Evolutionary conservation across 2,888 invertebrate genomes (phyloP), one percentile per base, ranked within the genome.

Genomic region (Phyllotreta cruciferae): DNA sequence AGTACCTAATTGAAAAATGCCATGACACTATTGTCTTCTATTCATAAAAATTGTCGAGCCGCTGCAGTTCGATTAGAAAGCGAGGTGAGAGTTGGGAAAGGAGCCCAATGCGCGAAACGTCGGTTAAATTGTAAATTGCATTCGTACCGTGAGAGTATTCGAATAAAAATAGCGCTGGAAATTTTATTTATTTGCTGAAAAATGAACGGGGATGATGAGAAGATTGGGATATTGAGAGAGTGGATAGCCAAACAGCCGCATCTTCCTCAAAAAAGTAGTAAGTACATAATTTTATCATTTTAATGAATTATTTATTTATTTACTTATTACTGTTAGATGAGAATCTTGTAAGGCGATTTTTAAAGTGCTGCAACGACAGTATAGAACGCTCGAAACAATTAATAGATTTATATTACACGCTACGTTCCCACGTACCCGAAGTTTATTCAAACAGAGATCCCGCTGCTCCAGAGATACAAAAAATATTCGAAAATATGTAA

Each of bases 221-320:
- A 86, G 66, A 73, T 87, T 6, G 77, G 79, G 13, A 76, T 77
- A 7, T 81, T 88, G 47, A 84, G 82, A 75, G 82, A 84, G 64
- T 89, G 89, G 89, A 80, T 90, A 6, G 76, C 77, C 67, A 86
- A 85, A 68, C 89, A 90, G 72, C 85, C 86, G 0, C 88, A 90
- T 79, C 81, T 90, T 50, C 90, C 90, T 0, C 85, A 87, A 73
- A 85, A 86, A 71, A 86, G 89, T 65, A 86, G 90, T 90, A 82
- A 83, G 85, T 66, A 44, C 37, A 11, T 35, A 49, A 14, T 50
- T 57, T 36, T 14, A 45, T 13, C 11, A 1, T 49, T 7, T 8
- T 11, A 37, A 45, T 10, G 35, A 35, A 42, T 47, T 14, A 6
- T 37, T 38, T 9, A 37, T 8, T 45, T 11, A 7, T 47, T 36